A percentile compares a stretch with the other conserved stretches of the same genome.
These are phyloP conservation scores for Sebastes vulpes DNA, from an alignment of 2,797 vertebrate species.

Conservation along the genomic window DNA sequence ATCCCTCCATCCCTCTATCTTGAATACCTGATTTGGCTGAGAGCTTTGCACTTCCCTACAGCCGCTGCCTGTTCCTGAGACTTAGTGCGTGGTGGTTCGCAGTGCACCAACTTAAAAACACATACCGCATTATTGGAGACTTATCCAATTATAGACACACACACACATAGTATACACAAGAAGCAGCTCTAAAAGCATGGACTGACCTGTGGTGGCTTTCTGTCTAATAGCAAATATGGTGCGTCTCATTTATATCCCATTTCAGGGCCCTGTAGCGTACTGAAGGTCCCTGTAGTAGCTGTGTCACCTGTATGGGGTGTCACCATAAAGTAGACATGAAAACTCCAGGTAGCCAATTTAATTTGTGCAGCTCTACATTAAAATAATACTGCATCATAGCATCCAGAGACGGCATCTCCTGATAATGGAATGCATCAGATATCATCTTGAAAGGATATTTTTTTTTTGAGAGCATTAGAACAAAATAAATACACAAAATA, in stretches of 20 bases:
- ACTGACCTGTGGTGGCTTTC: constrained; percentile 53
- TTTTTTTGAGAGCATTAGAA: constrained; percentile 69
- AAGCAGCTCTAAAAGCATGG: constrained; percentile 59
- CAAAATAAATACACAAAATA: constrained; percentile 80
- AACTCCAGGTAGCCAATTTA: constrained; percentile 48
- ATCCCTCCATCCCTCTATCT: constrained; percentile 67
- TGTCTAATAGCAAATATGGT: constrained; percentile 45
- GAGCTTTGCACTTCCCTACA: constrained; percentile 74
- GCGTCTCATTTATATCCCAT: constrained; percentile 38
- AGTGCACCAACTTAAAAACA: constrained; percentile 52
- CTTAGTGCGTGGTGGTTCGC: constrained; percentile 34
- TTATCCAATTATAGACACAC: constrained; percentile 63
- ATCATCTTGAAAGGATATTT: constrained; percentile 65
- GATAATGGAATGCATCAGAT: constrained; percentile 75
- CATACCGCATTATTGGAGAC: constrained; percentile 52
- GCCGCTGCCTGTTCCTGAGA: constrained; percentile 47
- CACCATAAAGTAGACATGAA: constrained; percentile 53
- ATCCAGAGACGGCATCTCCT: constrained; percentile 59
- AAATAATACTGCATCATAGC: constrained; percentile 47
- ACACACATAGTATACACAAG: not conserved
- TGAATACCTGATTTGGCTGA: constrained; percentile 78
- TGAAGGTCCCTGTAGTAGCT: constrained; percentile 2
- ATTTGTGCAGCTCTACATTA: constrained; percentile 58
- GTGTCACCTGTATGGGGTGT: constrained; percentile 52
- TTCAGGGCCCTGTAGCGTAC: constrained; percentile 4